Percentiles rank a stretch among this genome's conserved stretches.
phyloP scores from a whole-genome alignment of 2,888 invertebrate genomes.

The Lypha dubia region DNA sequence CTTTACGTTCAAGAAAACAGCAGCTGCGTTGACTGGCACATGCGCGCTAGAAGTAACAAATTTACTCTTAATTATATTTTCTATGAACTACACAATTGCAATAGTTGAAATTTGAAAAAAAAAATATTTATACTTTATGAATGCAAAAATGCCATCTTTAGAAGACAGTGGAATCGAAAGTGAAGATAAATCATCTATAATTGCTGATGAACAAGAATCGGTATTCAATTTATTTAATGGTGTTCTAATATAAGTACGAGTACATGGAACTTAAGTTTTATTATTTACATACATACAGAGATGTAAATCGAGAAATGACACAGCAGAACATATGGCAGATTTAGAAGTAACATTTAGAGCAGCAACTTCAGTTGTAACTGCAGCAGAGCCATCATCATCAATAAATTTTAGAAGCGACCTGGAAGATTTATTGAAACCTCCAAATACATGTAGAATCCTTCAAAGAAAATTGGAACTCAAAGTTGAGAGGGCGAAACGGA shows the following conservation, averaged over 20 bases:
- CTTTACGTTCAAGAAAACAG: constrained; percentile 3
- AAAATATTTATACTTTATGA: background rate
- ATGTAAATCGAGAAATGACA: constrained; percentile 51
- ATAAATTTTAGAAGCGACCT: constrained; percentile 67
- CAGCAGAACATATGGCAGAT: constrained; percentile 78
- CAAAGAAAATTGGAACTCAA: constrained; percentile 83
- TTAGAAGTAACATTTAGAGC: constrained; percentile 80
- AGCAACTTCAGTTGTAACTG: constrained; percentile 60
- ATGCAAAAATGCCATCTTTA: constrained; percentile 74
- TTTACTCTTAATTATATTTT: background rate
- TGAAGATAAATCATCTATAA: constrained; percentile 79
- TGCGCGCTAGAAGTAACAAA: constrained; percentile 47
- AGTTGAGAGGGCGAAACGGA: constrained; percentile 83
- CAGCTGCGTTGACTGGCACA: constrained; percentile 49
- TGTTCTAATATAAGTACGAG: background rate
- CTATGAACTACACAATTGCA: constrained; percentile 12
- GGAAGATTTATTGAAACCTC: constrained; percentile 75
- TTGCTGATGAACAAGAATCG: constrained; percentile 51
- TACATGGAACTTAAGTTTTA: background rate
- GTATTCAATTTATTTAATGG: constrained; percentile 34
- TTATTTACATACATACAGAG: constrained; percentile 8
- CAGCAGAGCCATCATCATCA: constrained; percentile 69
- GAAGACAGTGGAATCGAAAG: constrained; percentile 83
- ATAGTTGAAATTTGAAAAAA: background rate
- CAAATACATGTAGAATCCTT: constrained; percentile 82